Percentiles rank a stretch among this genome's conserved stretches.
phyloP scores from a whole-genome alignment of 2,113 vertebrate species.

The Lynx canadensis region DNA sequence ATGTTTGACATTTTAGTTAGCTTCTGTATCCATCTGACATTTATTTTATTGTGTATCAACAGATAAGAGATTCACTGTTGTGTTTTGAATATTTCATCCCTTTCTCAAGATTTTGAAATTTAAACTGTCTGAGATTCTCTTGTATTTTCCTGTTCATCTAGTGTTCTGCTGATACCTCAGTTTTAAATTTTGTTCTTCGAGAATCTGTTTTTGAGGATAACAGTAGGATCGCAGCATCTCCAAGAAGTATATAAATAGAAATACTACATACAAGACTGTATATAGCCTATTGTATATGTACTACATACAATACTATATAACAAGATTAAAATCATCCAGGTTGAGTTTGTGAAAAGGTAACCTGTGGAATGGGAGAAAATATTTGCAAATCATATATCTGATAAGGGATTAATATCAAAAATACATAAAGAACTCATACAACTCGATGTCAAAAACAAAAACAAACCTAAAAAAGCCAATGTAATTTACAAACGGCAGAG shows the following conservation, averaged over 20 bases:
- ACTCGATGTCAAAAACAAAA: background rate
- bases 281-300: too few relatives aligned
- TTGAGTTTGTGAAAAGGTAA: background rate
- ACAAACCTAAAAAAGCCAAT: background rate
- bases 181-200: background rate
- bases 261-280: background rate
- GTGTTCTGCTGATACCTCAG: background rate
- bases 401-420: background rate
- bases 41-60: background rate
- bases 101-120: background rate
- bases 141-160: background rate
- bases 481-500: background rate
- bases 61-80: background rate
- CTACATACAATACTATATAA: background rate
- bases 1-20: background rate
- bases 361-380: background rate
- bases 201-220: background rate
- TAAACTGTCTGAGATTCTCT: background rate
- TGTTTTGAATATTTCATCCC: background rate
- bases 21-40: background rate
- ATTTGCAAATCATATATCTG: background rate
- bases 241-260: background rate
- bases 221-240: background rate
- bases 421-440: background rate
- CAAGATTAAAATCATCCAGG: background rate